Evolutionary conservation across 2,888 invertebrate species (phyloP).

Genomic region (Epiblema foenella): DNA sequence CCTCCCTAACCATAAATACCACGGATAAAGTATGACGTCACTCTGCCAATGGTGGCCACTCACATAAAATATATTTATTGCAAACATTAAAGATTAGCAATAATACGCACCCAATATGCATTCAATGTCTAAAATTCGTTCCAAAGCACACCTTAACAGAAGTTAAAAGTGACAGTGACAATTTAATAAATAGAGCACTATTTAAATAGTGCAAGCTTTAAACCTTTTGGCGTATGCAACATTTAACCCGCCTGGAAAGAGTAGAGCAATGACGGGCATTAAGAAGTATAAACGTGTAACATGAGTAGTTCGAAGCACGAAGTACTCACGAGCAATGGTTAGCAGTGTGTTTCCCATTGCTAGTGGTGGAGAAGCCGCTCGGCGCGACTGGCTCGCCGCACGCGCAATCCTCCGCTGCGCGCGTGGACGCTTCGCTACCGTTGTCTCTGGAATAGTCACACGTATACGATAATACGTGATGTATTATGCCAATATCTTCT

Average conservation of each 20-base stretch:
- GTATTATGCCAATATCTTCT: background rate
- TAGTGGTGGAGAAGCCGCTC: slow-evolving; percentile 54
- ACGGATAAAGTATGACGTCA: background rate
- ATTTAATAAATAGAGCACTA: background rate
- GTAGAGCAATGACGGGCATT: background rate
- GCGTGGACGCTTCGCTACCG: slow-evolving; percentile 81
- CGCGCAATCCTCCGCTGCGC: slow-evolving; percentile 73
- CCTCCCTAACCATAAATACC: too few species aligned
- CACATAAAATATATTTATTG: too few species aligned
- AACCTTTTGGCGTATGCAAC: background rate
- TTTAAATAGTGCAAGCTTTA: too few species aligned
- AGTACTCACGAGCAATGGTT: slow-evolving; percentile 83
- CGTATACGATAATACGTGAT: background rate
- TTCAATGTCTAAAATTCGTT: background rate
- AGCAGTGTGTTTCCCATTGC: slow-evolving; percentile 71
- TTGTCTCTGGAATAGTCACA: slow-evolving; percentile 75
- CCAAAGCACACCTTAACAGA: slow-evolving; percentile 19
- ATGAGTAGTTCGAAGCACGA: background rate
- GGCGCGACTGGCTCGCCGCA: slow-evolving; percentile 60
- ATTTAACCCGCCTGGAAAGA: background rate
- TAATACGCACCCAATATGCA: background rate
- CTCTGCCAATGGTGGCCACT: background rate
- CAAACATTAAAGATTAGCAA: too few species aligned
- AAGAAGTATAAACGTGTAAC: background rate
- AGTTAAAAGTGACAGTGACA: background rate